Conservation (phyloP, 2,797 vertebrate species). For the Gadopsis bispinosus region DNA sequence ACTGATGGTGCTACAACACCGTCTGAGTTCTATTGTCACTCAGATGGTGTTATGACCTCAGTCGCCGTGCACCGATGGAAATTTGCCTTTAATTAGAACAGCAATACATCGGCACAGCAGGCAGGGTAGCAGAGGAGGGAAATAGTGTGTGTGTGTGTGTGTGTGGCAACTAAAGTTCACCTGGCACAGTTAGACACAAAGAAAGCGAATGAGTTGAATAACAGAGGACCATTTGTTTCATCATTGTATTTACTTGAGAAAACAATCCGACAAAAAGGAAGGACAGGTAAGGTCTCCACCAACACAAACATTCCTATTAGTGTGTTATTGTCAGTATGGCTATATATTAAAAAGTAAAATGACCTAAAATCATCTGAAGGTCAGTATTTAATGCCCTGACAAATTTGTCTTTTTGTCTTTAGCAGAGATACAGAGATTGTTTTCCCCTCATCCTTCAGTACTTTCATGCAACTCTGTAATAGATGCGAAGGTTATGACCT, state of each 20-base stretch:
- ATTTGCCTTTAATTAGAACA: conserved; percentile 66
- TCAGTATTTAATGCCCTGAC: conserved; percentile 7
- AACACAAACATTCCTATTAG: not conserved
- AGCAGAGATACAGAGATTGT: not conserved
- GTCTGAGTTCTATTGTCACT: conserved; percentile 47
- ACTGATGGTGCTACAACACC: conserved; percentile 39
- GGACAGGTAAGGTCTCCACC: not conserved
- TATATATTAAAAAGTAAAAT: conserved; percentile 3
- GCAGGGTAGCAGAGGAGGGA: conserved; percentile 3
- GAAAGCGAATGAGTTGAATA: conserved; percentile 11
- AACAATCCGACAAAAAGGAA: not conserved
- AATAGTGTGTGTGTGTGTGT: not conserved
- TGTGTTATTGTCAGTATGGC: not conserved
- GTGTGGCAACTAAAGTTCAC: conserved; percentile 4
- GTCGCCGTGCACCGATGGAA: conserved; percentile 33
- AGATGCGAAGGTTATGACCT: conserved; percentile 11
- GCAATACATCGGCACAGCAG: conserved; percentile 45
- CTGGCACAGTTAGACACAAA: not conserved
- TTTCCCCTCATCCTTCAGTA: conserved; percentile 27
- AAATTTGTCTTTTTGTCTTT: conserved; percentile 8
- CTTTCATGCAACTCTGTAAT: conserved; percentile 15
- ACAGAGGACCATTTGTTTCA: not conserved
- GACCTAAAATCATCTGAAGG: conserved; percentile 14
- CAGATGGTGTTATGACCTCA: conserved; percentile 48
- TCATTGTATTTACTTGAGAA: not conserved